Base-by-base conservation (phyloP, 2,113 vertebrate genomes). In the Calcarius ornatus region DNA sequence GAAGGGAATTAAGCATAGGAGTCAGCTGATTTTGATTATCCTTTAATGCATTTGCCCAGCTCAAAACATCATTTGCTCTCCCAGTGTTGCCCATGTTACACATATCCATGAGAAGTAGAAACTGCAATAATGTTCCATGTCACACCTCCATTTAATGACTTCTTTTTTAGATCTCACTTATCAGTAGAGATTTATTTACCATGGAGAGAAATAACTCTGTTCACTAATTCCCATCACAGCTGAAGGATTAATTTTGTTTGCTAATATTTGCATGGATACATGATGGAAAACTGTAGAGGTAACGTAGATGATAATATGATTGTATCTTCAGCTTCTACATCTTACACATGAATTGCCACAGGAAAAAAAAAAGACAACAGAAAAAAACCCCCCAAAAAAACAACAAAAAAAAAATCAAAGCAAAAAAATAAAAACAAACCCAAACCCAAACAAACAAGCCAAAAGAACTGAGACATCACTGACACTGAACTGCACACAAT, bases 211-310 rank as follows among this genome's bases (percentile, higher is more conserved):
- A 77, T 51, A 50, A 9, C 15, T 72, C 7, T 43, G n/a, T 43
- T 82, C n/a, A 33, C 59, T 53, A 76, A 77, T 88, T 92, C 53
- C n/a, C 42, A 61, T 3, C 45, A 69, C 48, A 90, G 47, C 17
- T 14, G 15, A 31, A 53, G 53, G 78, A 90, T 93, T 94, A 89
- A 38, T 79, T 94, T 38, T 84, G 17, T 89, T 95, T 81, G 28
- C 43, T 78, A 16, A 89, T 94, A 89, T 94, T 76, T 82, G 11
- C 54, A n/a, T 54, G 65, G 42, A 11, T 90, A n/a, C 28, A 28
- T 50, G 68, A 70, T 50, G 83, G 38, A 69, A 88, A 18, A 54
- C 25, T 48, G 23, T 51, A 68, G 24, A 54, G 33, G 45, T 43
- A 73, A 66, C 7, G 11, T 19, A 72, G 30, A 31, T 40, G 16